Conservation (phyloP, 2,797 vertebrate genomes). For the Natrix natrix region DNA sequence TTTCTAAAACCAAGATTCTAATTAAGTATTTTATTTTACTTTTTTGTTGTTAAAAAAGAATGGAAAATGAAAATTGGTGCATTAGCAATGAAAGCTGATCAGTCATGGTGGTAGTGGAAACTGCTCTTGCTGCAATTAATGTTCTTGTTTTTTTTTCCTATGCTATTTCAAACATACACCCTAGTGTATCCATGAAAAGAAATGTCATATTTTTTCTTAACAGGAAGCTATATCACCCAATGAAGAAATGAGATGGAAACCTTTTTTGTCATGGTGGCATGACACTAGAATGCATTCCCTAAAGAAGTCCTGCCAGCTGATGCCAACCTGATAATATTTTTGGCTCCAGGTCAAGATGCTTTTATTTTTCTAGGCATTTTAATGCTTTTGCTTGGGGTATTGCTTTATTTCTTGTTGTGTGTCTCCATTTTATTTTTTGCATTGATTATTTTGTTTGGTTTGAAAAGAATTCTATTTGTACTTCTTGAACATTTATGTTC, state of each 20-base stretch:
- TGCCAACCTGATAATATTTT: neutral
- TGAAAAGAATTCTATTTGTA: neutral
- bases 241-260: neutral
- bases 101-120: neutral
- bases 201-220: neutral
- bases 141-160: neutral
- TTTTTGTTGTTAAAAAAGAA: conserved; percentile 16
- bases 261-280: neutral
- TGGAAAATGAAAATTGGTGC: conserved; percentile 29
- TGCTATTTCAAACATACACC: neutral
- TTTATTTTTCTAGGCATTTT: neutral
- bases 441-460: neutral
- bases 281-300: neutral
- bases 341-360: neutral
- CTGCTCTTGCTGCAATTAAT: neutral
- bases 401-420: neutral
- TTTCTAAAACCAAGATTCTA: conserved; percentile 37
- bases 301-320: neutral
- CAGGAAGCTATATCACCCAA: neutral
- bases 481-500: neutral
- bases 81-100: neutral
- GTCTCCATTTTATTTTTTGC: neutral
- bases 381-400: neutral
- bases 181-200: neutral
- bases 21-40: conserved; percentile 21